Percentiles rank a stretch among this genome's conserved stretches.
Evolutionary conservation across 1,140 invertebrate genomes (phyloP).

Genomic region (Philotrypesis tridentata): DNA sequence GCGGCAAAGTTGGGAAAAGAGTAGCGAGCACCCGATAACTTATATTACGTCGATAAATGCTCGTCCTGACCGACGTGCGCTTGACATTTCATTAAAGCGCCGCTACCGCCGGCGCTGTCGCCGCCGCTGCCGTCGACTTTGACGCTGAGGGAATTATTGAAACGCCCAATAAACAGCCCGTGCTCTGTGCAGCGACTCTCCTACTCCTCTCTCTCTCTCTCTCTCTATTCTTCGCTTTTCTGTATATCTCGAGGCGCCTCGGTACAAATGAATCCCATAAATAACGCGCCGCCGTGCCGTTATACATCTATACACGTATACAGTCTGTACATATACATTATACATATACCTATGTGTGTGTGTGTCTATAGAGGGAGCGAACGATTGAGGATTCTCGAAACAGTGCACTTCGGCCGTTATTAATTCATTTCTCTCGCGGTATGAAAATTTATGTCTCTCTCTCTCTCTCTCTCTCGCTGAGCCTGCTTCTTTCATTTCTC

Average conservation of each 20-base stretch:
- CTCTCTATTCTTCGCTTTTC: neutral
- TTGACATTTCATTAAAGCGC: slow-evolving; percentile 52
- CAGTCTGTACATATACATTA: no score
- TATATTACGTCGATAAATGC: slow-evolving; percentile 48
- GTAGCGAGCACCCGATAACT: slow-evolving; percentile 43
- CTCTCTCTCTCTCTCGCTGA: no score
- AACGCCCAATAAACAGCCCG: slow-evolving; percentile 42
- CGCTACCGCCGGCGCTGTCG: slow-evolving; percentile 1
- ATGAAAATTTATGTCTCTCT: slow-evolving; percentile 34
- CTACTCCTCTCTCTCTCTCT: neutral
- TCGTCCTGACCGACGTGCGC: slow-evolving; percentile 39
- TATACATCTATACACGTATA: no score
- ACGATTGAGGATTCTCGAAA: slow-evolving; percentile 43
- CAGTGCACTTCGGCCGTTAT: slow-evolving; percentile 31
- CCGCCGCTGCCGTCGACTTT: slow-evolving; percentile 8
- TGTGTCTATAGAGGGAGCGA: no score
- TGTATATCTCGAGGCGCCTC: slow-evolving; percentile 5
- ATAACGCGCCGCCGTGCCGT: slow-evolving; percentile 25
- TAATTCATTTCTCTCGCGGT: slow-evolving; percentile 41
- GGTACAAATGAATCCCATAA: slow-evolving; percentile 51
- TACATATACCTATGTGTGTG: no score
- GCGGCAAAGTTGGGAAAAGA: slow-evolving; percentile 21
- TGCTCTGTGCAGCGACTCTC: neutral
- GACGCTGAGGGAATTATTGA: slow-evolving; percentile 45
- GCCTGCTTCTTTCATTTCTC: neutral